A percentile compares a stretch with the other conserved stretches of the same genome.
phyloP scores from a whole-genome alignment of 2,888 invertebrate species.

The Augochlorella aurata region DNA sequence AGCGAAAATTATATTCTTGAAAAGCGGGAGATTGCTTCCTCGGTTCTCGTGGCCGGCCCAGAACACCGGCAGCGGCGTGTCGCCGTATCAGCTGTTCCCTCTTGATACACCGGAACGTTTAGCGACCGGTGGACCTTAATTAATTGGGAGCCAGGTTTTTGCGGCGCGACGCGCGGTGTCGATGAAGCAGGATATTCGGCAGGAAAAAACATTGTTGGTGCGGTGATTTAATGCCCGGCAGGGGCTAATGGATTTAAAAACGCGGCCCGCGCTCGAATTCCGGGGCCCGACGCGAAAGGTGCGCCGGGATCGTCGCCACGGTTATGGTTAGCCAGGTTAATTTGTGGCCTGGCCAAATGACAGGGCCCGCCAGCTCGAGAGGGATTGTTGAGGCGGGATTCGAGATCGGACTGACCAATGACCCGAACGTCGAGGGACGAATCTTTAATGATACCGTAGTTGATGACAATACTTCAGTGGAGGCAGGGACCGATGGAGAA shows the following conservation, averaged over 20 bases:
- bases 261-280: conserved; percentile 50
- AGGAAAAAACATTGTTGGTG: neutral
- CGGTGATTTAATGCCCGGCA: conserved; percentile 21
- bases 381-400: conserved; percentile 53
- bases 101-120: conserved; percentile 1
- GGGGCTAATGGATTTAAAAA: conserved; percentile 59
- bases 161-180: neutral
- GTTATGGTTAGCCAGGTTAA: conserved; percentile 59
- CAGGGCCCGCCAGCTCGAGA: conserved; percentile 65
- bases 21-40: conserved; percentile 77
- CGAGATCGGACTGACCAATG: neutral
- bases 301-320: conserved; percentile 57
- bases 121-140: neutral
- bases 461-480: conserved; percentile 26
- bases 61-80: conserved; percentile 11
- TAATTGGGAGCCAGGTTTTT: neutral
- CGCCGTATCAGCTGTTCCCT: conserved; percentile 40
- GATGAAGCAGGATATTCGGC: neutral
- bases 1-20: conserved; percentile 80
- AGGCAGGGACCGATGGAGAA: neutral
- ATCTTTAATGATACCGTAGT: neutral
- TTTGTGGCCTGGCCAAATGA: conserved; percentile 64
- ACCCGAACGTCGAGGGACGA: neutral
- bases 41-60: conserved; percentile 38
- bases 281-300: conserved; percentile 44